Base-by-base conservation (phyloP, 2,888 invertebrate genomes). In the Drosophila eohydei region DNA sequence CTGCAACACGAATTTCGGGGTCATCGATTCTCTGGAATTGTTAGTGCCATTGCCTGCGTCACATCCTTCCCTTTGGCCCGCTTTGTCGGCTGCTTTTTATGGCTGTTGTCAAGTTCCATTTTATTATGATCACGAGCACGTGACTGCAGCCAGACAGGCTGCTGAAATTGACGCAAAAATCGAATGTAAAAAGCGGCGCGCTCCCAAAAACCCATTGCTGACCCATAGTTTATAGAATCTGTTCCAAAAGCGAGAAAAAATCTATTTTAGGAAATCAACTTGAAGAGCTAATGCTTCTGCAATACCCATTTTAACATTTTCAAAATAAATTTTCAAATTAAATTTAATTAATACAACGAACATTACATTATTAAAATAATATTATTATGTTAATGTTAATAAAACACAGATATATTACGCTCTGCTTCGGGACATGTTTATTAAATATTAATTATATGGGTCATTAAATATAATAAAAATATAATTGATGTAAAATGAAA, bases 91-190 rank as follows among this genome's bases (percentile, higher is more conserved):
- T 76, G 67, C 67, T 71, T 82, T 82, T 82, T 80, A 82, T 82
- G 68, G 65, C 76, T 64, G 70, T 72, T 80, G 80, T 80, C 83
- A 75, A 72, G 64, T 66, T 44, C 50, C 50, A 75, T 75, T 80
- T 79, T 80, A 82, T 79, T 82, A 80, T 80, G 80, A 80, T 82
- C 80, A 75, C 72, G 68, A 61, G 55, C 73, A 80, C 80, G 80
- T 82, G 83, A 82, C 80, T 80, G 72, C 80, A 80, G 78, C 61
- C 69, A 68, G 58, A 56, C 48, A 75, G 67, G 55, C 78, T 21
- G 46, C 70, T 69, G 50, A 66, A 73, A 71, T 63, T 70, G 65
- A 44, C 36, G 54, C 54, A 57, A 56, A 79, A 77, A 66, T 54
- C 62, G 46, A 68, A 58, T 34, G 65, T 40, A 68, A 64, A 62